phyloP scores from a whole-genome alignment of 2,888 invertebrate species.

The Cancer borealis region DNA sequence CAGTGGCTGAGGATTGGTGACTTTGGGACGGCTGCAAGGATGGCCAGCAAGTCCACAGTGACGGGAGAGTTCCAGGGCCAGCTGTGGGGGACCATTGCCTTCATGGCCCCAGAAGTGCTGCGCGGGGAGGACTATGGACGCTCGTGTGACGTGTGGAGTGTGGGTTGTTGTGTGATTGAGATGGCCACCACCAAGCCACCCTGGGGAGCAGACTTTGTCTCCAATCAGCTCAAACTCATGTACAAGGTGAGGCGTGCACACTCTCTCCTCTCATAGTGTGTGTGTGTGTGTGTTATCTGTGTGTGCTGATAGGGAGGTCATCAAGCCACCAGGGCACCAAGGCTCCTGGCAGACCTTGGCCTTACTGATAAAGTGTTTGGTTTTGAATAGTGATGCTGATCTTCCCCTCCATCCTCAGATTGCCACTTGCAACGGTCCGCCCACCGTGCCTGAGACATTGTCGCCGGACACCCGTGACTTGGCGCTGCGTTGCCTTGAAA shows the following conservation, averaged over 20 bases:
- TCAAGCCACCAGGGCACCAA: background rate
- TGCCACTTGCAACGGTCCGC: constrained; percentile 80
- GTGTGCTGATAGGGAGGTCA: background rate
- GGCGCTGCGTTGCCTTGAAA: constrained; percentile 80
- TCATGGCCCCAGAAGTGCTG: constrained; percentile 82
- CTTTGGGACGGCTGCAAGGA: constrained; percentile 81
- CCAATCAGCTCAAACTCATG: constrained; percentile 81
- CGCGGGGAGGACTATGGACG: constrained; percentile 81
- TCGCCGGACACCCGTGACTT: constrained; percentile 80
- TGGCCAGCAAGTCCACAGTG: constrained; percentile 80
- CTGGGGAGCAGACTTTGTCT: constrained; percentile 81
- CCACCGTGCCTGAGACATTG: constrained; percentile 80
- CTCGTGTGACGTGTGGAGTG: constrained; percentile 82
- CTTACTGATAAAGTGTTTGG: background rate
- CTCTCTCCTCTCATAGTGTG: background rate
- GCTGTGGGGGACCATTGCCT: constrained; percentile 81
- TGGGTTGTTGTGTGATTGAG: constrained; percentile 81
- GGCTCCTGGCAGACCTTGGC: background rate
- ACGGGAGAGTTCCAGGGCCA: constrained; percentile 81
- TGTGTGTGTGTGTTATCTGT: background rate
- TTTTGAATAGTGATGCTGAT: background rate
- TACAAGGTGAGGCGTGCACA: constrained; percentile 80
- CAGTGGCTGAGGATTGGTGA: constrained; percentile 81
- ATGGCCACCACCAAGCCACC: constrained; percentile 82
- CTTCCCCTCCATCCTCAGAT: constrained; percentile 79